Percentiles rank a stretch among this genome's conserved stretches.
These are phyloP conservation scores for Sitodiplosis mosellana DNA, from an alignment of 1,140 invertebrate genomes.

Conservation along the genomic window DNA sequence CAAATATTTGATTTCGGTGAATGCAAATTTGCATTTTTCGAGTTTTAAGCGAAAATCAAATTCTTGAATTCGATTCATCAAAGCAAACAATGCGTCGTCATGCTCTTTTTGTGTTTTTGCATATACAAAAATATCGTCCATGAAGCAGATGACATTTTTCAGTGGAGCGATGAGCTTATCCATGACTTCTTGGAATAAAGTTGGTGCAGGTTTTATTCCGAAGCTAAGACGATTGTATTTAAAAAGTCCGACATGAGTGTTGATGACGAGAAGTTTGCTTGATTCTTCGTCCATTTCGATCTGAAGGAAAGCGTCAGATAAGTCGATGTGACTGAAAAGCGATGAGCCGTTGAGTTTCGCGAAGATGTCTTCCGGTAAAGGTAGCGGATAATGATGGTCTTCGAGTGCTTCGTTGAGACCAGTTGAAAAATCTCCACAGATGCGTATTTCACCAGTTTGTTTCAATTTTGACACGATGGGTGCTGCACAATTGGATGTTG, in stretches of 20 bases:
- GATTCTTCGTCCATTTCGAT: constrained; percentile 1
- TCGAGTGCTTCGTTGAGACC: constrained; percentile 4
- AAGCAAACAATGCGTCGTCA: neutral
- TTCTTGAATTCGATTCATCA: constrained; percentile 2
- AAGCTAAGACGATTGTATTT: constrained; percentile 2
- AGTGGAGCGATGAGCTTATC: neutral
- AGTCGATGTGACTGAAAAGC: constrained; percentile 4
- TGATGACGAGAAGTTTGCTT: constrained; percentile 2
- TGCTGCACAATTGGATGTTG: constrained; percentile 21
- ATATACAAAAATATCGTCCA: constrained; percentile 3
- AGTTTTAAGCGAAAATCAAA: constrained; percentile 1
- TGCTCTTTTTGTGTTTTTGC: constrained; percentile 1
- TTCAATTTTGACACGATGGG: constrained; percentile 22
- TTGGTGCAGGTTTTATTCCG: constrained; percentile 3
- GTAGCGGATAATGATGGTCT: constrained; percentile 6
- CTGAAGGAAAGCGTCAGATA: constrained; percentile 5
- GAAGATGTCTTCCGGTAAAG: constrained; percentile 3
- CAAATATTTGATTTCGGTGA: constrained; percentile 11
- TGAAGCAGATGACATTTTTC: neutral
- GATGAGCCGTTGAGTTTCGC: neutral
- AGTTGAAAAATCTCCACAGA: constrained; percentile 13
- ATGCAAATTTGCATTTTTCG: constrained; percentile 3
- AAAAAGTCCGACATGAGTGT: constrained; percentile 4
- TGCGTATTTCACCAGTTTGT: constrained; percentile 11
- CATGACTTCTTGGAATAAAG: constrained; percentile 3